These are phyloP conservation scores for Eriosoma lanigerum DNA, from an alignment of 1,140 invertebrate species.

Conservation along the genomic window DNA sequence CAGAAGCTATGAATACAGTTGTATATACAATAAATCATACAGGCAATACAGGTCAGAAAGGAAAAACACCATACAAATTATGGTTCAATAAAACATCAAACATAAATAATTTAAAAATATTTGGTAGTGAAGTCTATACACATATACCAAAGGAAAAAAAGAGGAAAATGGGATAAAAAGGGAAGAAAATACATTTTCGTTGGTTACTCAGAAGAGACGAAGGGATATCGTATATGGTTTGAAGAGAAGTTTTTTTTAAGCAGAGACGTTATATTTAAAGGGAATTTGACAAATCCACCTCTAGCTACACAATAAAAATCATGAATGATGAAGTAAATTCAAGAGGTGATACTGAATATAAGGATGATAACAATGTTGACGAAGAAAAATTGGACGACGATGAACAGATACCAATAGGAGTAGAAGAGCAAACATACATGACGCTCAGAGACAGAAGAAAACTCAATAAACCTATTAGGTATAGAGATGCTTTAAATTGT, in stretches of 20 bases:
- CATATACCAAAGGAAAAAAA: slow-evolving; percentile 55
- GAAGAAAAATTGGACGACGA: no score
- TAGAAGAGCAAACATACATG: not conserved
- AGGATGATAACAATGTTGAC: not conserved
- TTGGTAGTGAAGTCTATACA: slow-evolving; percentile 57
- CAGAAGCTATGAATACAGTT: slow-evolving; percentile 56
- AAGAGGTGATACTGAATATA: not conserved
- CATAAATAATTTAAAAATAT: slow-evolving; percentile 57
- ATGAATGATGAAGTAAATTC: not conserved
- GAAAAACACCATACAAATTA: slow-evolving; percentile 55
- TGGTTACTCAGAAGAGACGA: slow-evolving; percentile 57
- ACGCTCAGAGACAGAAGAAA: not conserved
- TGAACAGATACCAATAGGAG: not conserved
- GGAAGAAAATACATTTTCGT: slow-evolving; percentile 54
- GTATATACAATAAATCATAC: slow-evolving; percentile 56
- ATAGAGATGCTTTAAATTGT: slow-evolving; percentile 52
- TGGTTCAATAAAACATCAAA: slow-evolving; percentile 56
- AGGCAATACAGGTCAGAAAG: slow-evolving; percentile 41
- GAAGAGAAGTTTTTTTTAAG: slow-evolving; percentile 52
- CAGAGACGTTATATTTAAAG: slow-evolving; percentile 53
- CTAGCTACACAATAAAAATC: not conserved
- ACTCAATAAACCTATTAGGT: not conserved
- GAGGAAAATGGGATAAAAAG: slow-evolving; percentile 58
- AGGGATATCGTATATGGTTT: slow-evolving; percentile 56
- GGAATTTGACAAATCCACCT: not conserved